Base-by-base conservation (phyloP, 1,140 invertebrate species). In the Aphelinus atriplicis region DNA sequence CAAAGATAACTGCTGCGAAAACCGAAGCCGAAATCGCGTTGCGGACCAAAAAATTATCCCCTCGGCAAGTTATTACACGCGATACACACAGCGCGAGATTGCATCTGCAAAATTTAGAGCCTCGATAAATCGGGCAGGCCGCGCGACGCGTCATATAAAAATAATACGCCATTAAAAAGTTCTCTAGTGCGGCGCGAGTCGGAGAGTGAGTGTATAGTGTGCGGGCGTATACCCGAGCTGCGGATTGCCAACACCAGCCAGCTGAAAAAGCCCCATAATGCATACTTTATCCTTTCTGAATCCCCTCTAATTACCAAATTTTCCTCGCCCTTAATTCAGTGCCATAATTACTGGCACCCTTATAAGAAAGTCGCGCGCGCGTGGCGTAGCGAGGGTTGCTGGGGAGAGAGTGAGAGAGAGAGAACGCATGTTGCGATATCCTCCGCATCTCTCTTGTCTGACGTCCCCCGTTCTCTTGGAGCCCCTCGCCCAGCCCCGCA, bases 251-350 rank as follows among this genome's bases (percentile, higher is more conserved):
- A 26, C 26, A 53, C 51, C 51, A 53, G 9, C 4, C 51, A 9
- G 4, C 4, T 3, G 42, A 67, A 75, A 76, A 71, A 76, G 9
- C 77, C 56, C 66, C 81, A 73, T 80, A 70, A 78, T 62, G 71
- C 65, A 81, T 68, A 81, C 80, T 85, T 82, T 82, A 83, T 85
- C 83, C 84, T 81, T 83, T 84, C 83, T 80, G 82, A 84, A 85
- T 82, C 83, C 79, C 81, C 75, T 53, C 84, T 87, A 87, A 88
- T 88, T 88, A 84, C 84, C 85, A 86, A 87, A 87, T 88, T 87
- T 86, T 88, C 84, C 81, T 84, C 82, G 81, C 81, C 83, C 81
- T 86, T 86, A 86, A 87, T 87, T 87, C 84, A 85, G 79, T 80
- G 73, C 75, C 82, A 84, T 86, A 87, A 88, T 88, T 87, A 82